Evolutionary conservation across 2,113 vertebrate genomes (phyloP), one percentile per base, ranked within the genome.

Genomic region (Garra rufa): DNA sequence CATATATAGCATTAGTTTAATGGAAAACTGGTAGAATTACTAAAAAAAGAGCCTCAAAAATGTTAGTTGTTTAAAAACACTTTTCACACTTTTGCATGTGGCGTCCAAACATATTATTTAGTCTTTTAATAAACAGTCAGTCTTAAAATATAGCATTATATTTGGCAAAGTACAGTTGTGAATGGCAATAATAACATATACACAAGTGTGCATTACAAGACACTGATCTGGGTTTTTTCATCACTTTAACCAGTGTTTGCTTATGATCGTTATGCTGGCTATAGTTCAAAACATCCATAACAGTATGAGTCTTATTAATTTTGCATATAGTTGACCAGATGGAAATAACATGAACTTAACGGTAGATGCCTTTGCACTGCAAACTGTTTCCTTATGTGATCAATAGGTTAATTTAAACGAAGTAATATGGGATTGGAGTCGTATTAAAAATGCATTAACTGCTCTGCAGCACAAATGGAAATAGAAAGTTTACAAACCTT

Each of bases 401-500:
- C 21, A 78, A 59, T 61, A 44, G 30, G 21, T 78, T 38, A 44
- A 3, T 26, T n/a, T 1, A 46, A 73, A 73, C 46, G 0, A 15
- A 4, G 0, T 14, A 44, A 24, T 59, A 59, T 43, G 14, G 14
- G 13, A 44, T 38, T 10, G 1, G 41, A 24, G 21, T 61, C 38
- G 8, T n/a, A 65, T 80, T 30, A 30, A 65, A 46, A 61, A 80
- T 65, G 24, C 55, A 65, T 63, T 19, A 28, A 30, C 14, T 80
- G 24, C 55, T 28, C 38, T 65, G 41, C 77, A 46, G 77, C 24
- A 63, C 17, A 80, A 5, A 46, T 30, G 4, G 65, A 46, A 87
- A 38, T 7, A 82, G 17, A 65, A 30, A 6, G 9, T 80, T 46
- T 44, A 69, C 81, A 0, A 80, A 85, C 84, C 81, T 85, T 88